Evolutionary conservation across 1,140 invertebrate species (phyloP).

Genomic region (Notospermus geniculatus): DNA sequence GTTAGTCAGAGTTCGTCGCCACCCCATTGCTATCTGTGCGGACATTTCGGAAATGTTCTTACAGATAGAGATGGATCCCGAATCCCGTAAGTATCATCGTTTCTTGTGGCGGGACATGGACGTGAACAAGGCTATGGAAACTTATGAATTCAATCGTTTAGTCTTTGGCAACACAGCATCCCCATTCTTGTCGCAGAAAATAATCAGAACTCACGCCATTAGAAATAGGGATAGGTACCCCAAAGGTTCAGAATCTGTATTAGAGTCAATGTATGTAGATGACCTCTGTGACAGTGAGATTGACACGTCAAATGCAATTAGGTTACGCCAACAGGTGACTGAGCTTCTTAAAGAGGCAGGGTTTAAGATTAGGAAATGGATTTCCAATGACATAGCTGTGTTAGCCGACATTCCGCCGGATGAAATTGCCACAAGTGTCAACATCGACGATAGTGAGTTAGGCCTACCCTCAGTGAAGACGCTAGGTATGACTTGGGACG

Average conservation of each 20-base stretch:
- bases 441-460: not conserved
- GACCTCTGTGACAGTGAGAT: not conserved
- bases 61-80: constrained; percentile 6
- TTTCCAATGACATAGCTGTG: not conserved
- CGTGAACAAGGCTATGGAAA: not conserved
- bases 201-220: not conserved
- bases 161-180: constrained; percentile 19
- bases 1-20: constrained; percentile 25
- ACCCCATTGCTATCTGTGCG: constrained; percentile 19
- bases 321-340: not conserved
- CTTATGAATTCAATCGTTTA: constrained; percentile 19
- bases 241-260: not conserved
- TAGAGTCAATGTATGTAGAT: not conserved
- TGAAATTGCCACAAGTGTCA: not conserved
- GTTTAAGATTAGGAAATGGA: not conserved
- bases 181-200: constrained; percentile 15
- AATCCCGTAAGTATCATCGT: constrained; percentile 11
- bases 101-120: constrained; percentile 16
- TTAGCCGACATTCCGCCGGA: not conserved
- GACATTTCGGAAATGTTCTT: constrained; percentile 29
- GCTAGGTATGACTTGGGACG: constrained; percentile 16
- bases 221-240: not conserved
- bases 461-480: not conserved
- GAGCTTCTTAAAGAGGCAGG: not conserved
- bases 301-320: not conserved